A percentile compares a stretch with the other conserved stretches of the same genome.
Conservation (phyloP, 2,888 invertebrate species). For the Aphodius granarius region DNA sequence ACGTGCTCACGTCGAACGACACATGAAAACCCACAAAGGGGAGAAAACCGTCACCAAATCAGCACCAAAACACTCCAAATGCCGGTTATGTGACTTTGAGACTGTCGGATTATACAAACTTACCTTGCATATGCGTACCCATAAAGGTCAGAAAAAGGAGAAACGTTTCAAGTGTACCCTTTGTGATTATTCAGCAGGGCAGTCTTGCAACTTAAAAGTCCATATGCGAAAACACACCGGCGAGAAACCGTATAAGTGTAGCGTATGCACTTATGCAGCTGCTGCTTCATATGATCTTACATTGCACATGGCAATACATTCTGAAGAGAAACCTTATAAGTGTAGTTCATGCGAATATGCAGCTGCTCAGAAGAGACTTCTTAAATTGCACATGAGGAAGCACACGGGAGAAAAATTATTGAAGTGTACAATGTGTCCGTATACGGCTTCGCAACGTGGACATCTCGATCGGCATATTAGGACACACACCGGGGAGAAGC, state of each 20-base stretch:
- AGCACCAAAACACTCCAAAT: no score
- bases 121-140: slow-evolving; percentile 94
- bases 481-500: neutral
- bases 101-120: slow-evolving; percentile 72
- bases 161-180: slow-evolving; percentile 62
- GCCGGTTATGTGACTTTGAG: neutral
- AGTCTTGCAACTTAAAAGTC: neutral
- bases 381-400: neutral
- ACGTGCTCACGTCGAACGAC: neutral
- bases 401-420: neutral
- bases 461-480: neutral
- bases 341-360: neutral
- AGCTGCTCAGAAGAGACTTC: neutral
- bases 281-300: neutral
- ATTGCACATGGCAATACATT: neutral
- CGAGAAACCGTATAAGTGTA: neutral
- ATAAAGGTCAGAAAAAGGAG: slow-evolving; percentile 98
- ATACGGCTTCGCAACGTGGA: neutral
- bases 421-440: neutral
- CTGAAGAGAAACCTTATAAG: neutral
- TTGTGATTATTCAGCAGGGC: neutral
- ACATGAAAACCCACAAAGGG: neutral
- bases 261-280: neutral
- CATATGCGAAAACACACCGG: neutral
- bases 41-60: no score